These are phyloP conservation scores for Meles meles DNA, from an alignment of 2,113 vertebrate species.

Conservation along the genomic window DNA sequence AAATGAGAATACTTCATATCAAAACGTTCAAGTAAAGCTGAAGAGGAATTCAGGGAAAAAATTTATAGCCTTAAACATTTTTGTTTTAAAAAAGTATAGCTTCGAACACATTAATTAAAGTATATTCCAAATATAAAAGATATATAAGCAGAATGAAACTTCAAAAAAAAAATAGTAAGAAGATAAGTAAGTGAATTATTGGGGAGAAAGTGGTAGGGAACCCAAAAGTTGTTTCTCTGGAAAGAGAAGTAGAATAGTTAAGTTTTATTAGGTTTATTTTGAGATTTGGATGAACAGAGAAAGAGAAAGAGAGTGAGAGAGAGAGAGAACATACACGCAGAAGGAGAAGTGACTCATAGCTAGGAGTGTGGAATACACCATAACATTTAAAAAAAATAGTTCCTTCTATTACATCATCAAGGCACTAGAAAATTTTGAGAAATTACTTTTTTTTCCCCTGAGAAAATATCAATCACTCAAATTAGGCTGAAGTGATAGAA, in stretches of 20 bases:
- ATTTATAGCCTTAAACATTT: neutral
- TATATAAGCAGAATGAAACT: neutral
- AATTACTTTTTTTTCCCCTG: neutral
- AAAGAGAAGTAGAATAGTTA: neutral
- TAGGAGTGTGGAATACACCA: neutral
- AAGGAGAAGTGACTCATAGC: neutral
- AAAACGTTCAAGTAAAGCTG: neutral
- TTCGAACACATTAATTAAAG: neutral
- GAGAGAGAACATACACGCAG: neutral
- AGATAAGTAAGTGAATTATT: neutral
- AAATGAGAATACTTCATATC: neutral
- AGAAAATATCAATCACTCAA: neutral
- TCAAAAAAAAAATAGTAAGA: neutral
- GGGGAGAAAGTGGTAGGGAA: neutral
- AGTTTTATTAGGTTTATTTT: neutral
- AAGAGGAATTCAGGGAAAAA: neutral
- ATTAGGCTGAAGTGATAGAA: neutral
- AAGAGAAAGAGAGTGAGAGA: neutral
- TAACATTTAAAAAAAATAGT: neutral
- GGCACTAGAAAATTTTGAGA: neutral
- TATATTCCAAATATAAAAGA: neutral
- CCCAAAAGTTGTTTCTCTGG: neutral
- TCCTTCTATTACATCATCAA: neutral
- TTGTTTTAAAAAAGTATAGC: neutral
- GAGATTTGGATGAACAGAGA: neutral